Base-by-base conservation (phyloP, 2,113 vertebrate species). In the Arizona elegans region DNA sequence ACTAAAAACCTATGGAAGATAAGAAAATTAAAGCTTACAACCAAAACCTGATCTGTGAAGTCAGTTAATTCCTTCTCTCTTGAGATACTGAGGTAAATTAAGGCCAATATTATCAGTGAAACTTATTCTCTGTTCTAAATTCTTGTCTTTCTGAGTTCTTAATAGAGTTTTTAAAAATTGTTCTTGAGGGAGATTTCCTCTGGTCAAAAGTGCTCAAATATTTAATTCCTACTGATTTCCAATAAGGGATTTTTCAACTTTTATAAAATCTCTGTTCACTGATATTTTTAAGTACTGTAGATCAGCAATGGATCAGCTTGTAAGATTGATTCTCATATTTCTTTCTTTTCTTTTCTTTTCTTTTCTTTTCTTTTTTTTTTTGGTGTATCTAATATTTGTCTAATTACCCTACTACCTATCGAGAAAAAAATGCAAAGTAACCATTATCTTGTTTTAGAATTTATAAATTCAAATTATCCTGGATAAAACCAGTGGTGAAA, bases 51-150 rank as follows among this genome's bases (percentile, higher is more conserved):
- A 62, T 88, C 90, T 93, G 92, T 59, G n/a, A 88, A 70, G 21
- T 88, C 47, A 92, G 86, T 33, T n/a, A 54, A 81, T 43, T 54
- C 47, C 21, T 11, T 21, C 89, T 8, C 24, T 43, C 8, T 54
- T 52, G 91, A 92, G 91, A 91, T 94, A 93, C 92, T 90, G 90
- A 93, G 96, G 96, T 95, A 95, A 96, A 95, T 97, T 94, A 96
- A 95, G 94, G 96, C 92, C 95, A 94, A 93, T 92, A 91, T 92
- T 95, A 94, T 96, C 96, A 95, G 95, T 93, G 87, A 5, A 0
- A 92, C 81, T 54, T 75, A 87, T 56, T 24, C 88, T 2, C 1
- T 75, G 91, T 94, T 94, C 1, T 7, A 92, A 24, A n/a, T 96
- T 95, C 89, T 86, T 94, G 9, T 0, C 1, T 33, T 94, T 95